Base-by-base conservation (phyloP, 1,140 invertebrate species). In the Diabrotica undecimpunctata region DNA sequence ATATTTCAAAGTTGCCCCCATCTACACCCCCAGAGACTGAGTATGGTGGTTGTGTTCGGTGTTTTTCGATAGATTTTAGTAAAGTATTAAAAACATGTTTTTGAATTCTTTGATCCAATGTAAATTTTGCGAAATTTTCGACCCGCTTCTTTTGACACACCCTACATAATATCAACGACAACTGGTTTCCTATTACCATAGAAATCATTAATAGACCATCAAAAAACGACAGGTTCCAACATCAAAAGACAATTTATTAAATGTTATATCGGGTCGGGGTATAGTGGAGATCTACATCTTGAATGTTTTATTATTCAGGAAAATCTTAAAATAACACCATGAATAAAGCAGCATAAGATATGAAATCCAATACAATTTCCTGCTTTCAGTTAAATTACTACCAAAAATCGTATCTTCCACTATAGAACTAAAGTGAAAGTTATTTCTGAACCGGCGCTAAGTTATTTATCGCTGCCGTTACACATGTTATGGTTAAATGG, bases 361-460 rank as follows among this genome's bases (percentile, higher is more conserved):
- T 25, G 25, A 25, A 25, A 25, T 25, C 25, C 25, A 25, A 25
- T 25, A 46, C 8, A 46, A 46, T 6, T 46, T 46, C 41, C 41
- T 10, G 5, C 41, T 46, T 46, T 46, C 25, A 25, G 25, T 25
- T 25, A 25, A 25, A 25, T 25, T 25, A 25, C 25, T 25, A 25
- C 25, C 25, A 65, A 65, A 65, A 54, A 36, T 65, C 63, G 53
- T 60, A 59, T 65, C 63, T 65, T 65, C 58, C 63, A 46, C 41
- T 46, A 46, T n/a, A 60, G 58, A 55, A 61, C 64, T 9, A 46
- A 5, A 64, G 56, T 13, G 25, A 58, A 60, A 60, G 64, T 54
- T 65, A 65, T 65, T 65, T 65, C 41, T 54, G 36, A 65, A 54
- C 64, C 36, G 57, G 64, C 58, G 64, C 52, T 65, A 65, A 65